Conservation (phyloP, 2,888 invertebrate species). For the Hyles lineata region DNA sequence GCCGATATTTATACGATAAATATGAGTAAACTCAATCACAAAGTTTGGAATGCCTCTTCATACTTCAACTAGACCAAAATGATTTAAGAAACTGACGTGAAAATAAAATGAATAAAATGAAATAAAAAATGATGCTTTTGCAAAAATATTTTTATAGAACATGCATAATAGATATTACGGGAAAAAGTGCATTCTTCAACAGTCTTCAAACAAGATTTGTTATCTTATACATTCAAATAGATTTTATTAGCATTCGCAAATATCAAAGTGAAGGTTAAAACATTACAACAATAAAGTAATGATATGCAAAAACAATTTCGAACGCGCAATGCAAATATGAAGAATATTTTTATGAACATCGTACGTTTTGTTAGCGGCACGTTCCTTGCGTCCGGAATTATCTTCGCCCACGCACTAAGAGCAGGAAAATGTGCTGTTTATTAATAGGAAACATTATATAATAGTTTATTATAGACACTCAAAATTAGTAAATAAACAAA, state of each 20-base stretch:
- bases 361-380: not conserved
- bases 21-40: too few relatives aligned
- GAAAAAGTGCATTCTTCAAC: not conserved
- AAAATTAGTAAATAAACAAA: too few relatives aligned
- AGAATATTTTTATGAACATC: slow-evolving; percentile 22
- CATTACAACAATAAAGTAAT: slow-evolving; percentile 5
- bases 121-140: too few relatives aligned
- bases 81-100: too few relatives aligned
- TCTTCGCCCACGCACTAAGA: slow-evolving; percentile 9
- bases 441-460: slow-evolving; percentile 1
- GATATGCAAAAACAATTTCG: slow-evolving; percentile 2
- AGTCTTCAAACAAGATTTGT: not conserved
- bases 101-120: too few relatives aligned
- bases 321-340: not conserved
- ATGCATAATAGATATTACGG: not conserved
- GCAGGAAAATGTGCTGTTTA: not conserved
- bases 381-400: slow-evolving; percentile 13
- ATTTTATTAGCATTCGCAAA: not conserved
- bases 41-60: too few relatives aligned
- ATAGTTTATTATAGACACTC: not conserved
- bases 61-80: too few relatives aligned
- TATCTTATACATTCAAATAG: not conserved
- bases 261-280: slow-evolving; percentile 4
- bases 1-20: too few relatives aligned
- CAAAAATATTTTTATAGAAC: not conserved